Evolutionary conservation across 2,797 vertebrate species (phyloP), one percentile per base, ranked within the genome.

Genomic region (Sphenodon punctatus): DNA sequence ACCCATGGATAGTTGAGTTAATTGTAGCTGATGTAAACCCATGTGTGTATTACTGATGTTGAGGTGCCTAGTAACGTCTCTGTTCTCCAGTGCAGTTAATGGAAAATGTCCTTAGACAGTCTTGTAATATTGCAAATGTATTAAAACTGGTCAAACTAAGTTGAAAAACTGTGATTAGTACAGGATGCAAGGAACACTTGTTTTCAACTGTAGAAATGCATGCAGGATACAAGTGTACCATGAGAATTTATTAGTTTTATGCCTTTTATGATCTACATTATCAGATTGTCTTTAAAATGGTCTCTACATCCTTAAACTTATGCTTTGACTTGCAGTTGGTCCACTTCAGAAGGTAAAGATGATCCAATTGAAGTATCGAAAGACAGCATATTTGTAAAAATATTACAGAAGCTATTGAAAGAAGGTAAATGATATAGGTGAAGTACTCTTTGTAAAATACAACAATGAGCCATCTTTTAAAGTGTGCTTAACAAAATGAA

Each of bases 321-420:
- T 80, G 77, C 48, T 87, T 86, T 88, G 41, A 49, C 68, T 93
- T 93, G 41, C 89, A 99, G 98, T 49, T 99, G 98, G 98, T 97
- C 96, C 11, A 94, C 94, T 51, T 95, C 96, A 7, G 97, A 98
- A 58, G 97, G 96, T 16, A 97, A 91, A 68, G 98, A 97, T 67
- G 97, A 99, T 92, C 98, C 98, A 34, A 96, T 99, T 80, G 97
- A 99, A 91, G 97, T 96, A 15, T 97, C 98, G 69, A 98, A 97
- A 90, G 97, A 98, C 82, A 98, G 98, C 71, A 96, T 98, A 93
- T 99, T 99, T 87, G 95, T 99, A 84, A 98, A 97, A 95, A 97
- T 99, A 90, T 90, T 99, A 71, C 97, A 98, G 74, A 98, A 98
- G 48, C 96, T 99, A 72, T 90, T 97, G 69, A 97, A 98, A 91